Percentiles rank a stretch among this genome's conserved stretches.
phyloP scores from a whole-genome alignment of 2,888 invertebrate species.

The Cetonia aurata region DNA sequence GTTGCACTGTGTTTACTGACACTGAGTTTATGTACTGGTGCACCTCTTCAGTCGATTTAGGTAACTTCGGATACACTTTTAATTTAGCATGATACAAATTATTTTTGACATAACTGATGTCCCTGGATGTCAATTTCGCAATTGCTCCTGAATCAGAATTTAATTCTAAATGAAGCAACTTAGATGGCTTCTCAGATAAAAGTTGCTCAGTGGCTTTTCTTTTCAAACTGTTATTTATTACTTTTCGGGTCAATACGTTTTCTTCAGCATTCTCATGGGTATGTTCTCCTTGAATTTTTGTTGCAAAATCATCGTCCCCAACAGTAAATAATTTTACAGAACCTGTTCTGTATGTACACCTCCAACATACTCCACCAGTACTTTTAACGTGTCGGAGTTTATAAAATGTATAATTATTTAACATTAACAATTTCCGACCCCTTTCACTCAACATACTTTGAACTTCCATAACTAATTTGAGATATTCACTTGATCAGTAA shows the following conservation, averaged over 20 bases:
- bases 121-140: conserved; percentile 4
- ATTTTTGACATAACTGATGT: neutral
- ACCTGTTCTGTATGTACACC: neutral
- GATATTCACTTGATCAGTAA: too few species aligned
- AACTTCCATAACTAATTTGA: too few species aligned
- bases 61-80: neutral
- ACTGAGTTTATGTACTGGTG: too few species aligned
- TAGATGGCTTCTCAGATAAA: neutral
- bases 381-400: neutral
- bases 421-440: neutral
- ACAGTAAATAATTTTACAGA: neutral
- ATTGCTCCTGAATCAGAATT: neutral
- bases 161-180: conserved; percentile 4
- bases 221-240: neutral
- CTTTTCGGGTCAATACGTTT: neutral
- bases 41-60: neutral
- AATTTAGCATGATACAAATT: conserved; percentile 6
- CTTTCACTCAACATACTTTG: neutral
- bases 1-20: too few species aligned
- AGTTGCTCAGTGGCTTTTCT: conserved; percentile 20
- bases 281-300: neutral
- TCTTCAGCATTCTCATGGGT: conserved; percentile 13
- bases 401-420: conserved; percentile 5
- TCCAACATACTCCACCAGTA: neutral
- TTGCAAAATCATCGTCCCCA: neutral